Percentiles rank a stretch among this genome's conserved stretches.
phyloP scores from a whole-genome alignment of 2,888 invertebrate genomes.

The Ecdyonurus torrentis region DNA sequence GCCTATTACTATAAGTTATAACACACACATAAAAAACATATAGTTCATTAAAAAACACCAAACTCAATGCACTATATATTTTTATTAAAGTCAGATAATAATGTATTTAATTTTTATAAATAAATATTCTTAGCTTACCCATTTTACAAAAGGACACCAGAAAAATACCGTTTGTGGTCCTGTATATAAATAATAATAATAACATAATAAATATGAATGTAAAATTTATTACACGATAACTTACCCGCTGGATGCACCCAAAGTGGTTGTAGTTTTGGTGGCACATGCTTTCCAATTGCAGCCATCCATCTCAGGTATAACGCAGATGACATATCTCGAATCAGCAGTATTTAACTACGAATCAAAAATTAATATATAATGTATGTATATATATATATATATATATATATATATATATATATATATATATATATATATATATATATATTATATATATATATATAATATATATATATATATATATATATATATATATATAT shows the following conservation, averaged over 20 bases:
- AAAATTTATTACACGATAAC: not conserved
- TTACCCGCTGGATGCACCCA: constrained; percentile 40
- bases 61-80: no score
- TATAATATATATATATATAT: not conserved
- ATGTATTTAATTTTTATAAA: no score
- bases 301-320: constrained; percentile 12
- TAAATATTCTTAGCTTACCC: no score
- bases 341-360: no score
- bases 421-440: not conserved
- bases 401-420: no score
- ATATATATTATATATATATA: not conserved
- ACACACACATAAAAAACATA: no score
- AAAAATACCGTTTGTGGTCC: constrained; percentile 42
- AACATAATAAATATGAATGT: not conserved
- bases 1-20: no score
- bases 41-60: no score
- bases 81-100: no score
- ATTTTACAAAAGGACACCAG: constrained; percentile 42
- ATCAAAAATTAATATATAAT: no score
- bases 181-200: constrained; percentile 18
- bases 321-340: not conserved
- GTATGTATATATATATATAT: no score
- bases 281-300: constrained; percentile 25
- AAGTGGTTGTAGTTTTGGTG: constrained; percentile 27
- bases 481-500: no score